A percentile compares a stretch with the other conserved stretches of the same genome.
Conservation (phyloP, 2,888 invertebrate species). For the Alitta virens region DNA sequence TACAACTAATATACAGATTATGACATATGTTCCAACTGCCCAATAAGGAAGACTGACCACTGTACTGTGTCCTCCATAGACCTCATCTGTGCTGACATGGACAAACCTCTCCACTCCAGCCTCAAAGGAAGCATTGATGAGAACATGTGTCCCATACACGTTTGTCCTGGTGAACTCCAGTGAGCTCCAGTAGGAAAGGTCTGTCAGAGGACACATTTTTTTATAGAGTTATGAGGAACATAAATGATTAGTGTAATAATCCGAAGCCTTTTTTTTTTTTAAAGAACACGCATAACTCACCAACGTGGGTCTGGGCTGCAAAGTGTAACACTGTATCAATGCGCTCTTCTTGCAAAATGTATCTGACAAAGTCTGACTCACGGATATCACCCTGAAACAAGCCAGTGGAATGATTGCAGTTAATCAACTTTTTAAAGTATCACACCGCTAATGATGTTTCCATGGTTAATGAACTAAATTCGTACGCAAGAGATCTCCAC, state of each 20-base stretch:
- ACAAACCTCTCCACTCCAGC: constrained; percentile 31
- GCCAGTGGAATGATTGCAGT: no score
- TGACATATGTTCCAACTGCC: neutral
- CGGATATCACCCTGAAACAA: constrained; percentile 35
- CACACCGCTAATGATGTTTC: no score
- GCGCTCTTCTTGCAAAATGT: constrained; percentile 30
- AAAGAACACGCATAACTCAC: constrained; percentile 20
- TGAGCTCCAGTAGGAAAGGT: constrained; percentile 34
- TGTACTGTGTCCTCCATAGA: constrained; percentile 45
- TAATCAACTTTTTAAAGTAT: no score
- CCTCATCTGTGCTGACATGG: constrained; percentile 49
- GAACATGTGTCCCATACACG: constrained; percentile 35
- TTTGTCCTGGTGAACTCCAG: constrained; percentile 35
- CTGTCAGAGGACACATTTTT: constrained; percentile 14
- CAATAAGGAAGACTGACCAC: neutral
- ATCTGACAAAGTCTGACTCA: constrained; percentile 30
- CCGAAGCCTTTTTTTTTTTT: neutral
- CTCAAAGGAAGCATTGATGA: constrained; percentile 33
- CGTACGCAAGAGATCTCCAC: no score
- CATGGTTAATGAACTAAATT: no score
- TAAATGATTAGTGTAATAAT: no score
- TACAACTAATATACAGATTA: neutral
- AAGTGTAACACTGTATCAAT: constrained; percentile 34
- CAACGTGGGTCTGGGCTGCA: constrained; percentile 38
- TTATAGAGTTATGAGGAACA: no score